Evolutionary conservation across 1,140 invertebrate genomes (phyloP), one percentile per base, ranked within the genome.

Genomic region (Drosophila auraria): DNA sequence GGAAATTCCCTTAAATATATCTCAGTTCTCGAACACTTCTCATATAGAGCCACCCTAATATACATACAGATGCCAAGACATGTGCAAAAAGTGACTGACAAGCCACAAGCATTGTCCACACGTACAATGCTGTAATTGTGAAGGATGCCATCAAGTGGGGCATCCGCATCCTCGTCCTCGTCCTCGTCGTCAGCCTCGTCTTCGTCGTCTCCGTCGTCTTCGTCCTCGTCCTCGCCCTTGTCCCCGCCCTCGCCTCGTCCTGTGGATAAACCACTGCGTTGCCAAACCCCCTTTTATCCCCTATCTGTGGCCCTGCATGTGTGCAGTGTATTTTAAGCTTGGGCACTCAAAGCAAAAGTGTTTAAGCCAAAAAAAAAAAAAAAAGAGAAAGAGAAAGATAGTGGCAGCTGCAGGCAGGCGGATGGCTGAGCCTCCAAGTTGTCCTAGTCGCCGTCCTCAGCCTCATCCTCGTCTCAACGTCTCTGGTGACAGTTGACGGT

Each of bases 101-200:
- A 77, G 76, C 82, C 69, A 80, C 76, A 87, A 83, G 82, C 77
- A 83, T 80, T 84, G 82, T 83, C 82, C 82, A 80, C 77, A 83
- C 76, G 81, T 74, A 89, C 81, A 83, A 84, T 86, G 80, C 82
- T 90, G 86, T 90, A 90, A 90, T 91, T 91, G 75, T 90, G 87
- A 90, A 90, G 86, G 87, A 90, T 90, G 86, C 72, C 87, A 90
- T 90, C 87, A 90, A 90, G 86, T 90, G 78, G 76, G 76, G 76
- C 60, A 80, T 72, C 66, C 68, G 74, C 82, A 79, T 64, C 45
- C 81, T 57, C 74, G 14, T 53, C 56, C 74, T 56, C 54, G n/a
- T 60, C 66, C 40, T 20, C 47, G 33, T 20, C n/a, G 38, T 38
- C 51, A 30, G 12, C 20, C 45, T 38, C 68, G 27, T 14, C 30